phyloP scores from a whole-genome alignment of 2,113 vertebrate species.

The Polypterus senegalus region DNA sequence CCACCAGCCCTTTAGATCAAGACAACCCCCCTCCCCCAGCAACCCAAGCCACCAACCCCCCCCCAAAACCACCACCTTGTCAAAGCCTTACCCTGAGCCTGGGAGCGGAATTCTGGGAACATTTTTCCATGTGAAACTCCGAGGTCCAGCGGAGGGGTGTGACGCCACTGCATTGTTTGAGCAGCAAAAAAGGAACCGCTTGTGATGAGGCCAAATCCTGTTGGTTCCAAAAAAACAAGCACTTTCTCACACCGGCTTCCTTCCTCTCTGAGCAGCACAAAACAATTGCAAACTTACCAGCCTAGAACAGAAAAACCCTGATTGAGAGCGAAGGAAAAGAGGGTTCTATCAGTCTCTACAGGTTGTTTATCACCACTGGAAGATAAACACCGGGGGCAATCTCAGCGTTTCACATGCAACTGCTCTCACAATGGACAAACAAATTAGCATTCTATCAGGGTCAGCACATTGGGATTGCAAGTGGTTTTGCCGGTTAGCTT shows the following conservation, averaged over 20 bases:
- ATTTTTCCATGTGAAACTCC: slow-evolving; percentile 62
- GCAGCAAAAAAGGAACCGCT: slow-evolving; percentile 60
- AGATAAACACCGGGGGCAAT: slow-evolving; percentile 33
- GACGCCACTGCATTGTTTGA: slow-evolving; percentile 62
- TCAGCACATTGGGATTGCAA: slow-evolving; percentile 16
- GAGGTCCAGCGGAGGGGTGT: slow-evolving; percentile 57
- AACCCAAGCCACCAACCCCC: no score
- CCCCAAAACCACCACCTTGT: slow-evolving; percentile 43
- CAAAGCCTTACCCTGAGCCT: slow-evolving; percentile 49
- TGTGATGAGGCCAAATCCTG: slow-evolving; percentile 64
- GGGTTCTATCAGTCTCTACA: slow-evolving; percentile 31
- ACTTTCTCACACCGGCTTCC: slow-evolving; percentile 64
- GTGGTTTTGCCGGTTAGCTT: background rate
- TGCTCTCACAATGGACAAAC: slow-evolving; percentile 18
- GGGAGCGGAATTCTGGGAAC: slow-evolving; percentile 63
- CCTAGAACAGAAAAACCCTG: slow-evolving; percentile 13
- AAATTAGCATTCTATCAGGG: slow-evolving; percentile 32
- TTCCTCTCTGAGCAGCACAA: slow-evolving; percentile 55
- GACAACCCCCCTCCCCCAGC: slow-evolving; percentile 24
- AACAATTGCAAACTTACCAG: slow-evolving; percentile 51
- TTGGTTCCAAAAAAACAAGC: slow-evolving; percentile 60
- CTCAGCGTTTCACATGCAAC: slow-evolving; percentile 25
- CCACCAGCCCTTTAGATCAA: slow-evolving; percentile 19
- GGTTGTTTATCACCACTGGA: slow-evolving; percentile 42
- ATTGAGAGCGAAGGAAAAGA: slow-evolving; percentile 7